Conservation (phyloP, 2,797 vertebrate species). For the Chelon auratus region DNA sequence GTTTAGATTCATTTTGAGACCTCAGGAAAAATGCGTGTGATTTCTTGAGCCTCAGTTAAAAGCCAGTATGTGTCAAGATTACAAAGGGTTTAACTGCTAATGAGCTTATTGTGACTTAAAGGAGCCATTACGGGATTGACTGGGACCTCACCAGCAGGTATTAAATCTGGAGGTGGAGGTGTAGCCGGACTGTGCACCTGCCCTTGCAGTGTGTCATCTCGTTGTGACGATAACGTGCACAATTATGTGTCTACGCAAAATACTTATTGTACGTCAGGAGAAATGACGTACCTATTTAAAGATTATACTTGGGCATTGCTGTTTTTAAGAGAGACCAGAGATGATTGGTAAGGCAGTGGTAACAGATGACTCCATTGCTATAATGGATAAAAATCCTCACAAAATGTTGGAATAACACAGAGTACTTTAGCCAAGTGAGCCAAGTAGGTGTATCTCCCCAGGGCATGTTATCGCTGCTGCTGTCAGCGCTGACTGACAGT, state of each 20-base stretch:
- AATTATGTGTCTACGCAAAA: not conserved
- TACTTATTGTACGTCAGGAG: not conserved
- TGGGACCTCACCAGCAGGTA: constrained; percentile 35
- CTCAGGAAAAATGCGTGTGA: constrained; percentile 7
- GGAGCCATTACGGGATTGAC: constrained; percentile 43
- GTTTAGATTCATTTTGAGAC: not conserved
- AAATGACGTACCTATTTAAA: not conserved
- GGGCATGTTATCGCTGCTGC: constrained; percentile 32
- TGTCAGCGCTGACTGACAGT: constrained; percentile 45
- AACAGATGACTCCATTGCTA: constrained; percentile 36
- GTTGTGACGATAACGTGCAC: not conserved
- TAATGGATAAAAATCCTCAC: constrained; percentile 7
- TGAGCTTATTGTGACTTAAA: constrained; percentile 58
- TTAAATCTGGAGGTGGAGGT: constrained; percentile 38
- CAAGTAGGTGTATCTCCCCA: constrained; percentile 19
- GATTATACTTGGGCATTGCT: not conserved
- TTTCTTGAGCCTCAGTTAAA: constrained; percentile 29
- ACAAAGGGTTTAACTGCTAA: constrained; percentile 46
- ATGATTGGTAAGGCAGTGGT: not conserved
- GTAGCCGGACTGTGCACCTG: constrained; percentile 39
- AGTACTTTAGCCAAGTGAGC: constrained; percentile 33
- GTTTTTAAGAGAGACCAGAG: not conserved
- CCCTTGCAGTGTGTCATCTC: constrained; percentile 2
- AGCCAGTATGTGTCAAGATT: constrained; percentile 53
- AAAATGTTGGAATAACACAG: constrained; percentile 19